These are phyloP conservation scores for Anabacerthia variegaticeps DNA, from an alignment of 2,797 vertebrate species.

Conservation along the genomic window DNA sequence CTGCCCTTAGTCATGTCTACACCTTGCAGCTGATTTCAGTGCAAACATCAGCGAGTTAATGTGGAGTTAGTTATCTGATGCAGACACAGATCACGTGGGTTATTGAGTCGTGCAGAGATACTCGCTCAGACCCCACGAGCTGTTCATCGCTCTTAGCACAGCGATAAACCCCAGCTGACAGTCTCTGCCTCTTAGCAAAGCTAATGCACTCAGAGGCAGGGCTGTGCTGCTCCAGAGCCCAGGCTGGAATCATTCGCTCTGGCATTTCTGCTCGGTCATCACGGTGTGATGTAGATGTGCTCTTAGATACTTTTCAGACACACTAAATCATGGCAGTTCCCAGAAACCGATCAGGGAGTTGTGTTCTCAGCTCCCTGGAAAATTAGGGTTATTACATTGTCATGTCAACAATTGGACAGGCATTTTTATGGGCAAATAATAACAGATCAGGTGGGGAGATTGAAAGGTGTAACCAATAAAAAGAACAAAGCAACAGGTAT, in stretches of 20 bases:
- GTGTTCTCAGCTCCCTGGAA: not conserved
- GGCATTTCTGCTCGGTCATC: not conserved
- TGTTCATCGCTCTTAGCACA: not conserved
- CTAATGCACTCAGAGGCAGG: not conserved
- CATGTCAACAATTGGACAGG: not conserved
- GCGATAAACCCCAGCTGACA: not conserved
- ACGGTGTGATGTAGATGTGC: fast-evolving
- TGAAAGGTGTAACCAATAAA: slow-evolving; percentile 12
- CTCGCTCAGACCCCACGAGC: not conserved
- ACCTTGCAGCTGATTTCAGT: not conserved
- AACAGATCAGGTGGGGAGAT: not conserved
- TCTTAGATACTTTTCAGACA: not conserved
- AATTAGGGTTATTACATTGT: not conserved
- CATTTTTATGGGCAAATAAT: not conserved
- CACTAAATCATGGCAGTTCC: not conserved
- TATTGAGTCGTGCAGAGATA: not conserved
- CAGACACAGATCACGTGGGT: not conserved
- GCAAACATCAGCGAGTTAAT: not conserved
- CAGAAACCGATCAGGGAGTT: not conserved
- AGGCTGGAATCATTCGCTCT: not conserved
- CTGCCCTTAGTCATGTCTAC: not conserved
- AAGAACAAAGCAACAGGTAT: slow-evolving; percentile 1
- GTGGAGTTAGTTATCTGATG: not conserved
- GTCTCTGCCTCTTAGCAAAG: not conserved
- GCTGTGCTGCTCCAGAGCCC: not conserved